These are phyloP conservation scores for Sapayoa aenigma DNA, from an alignment of 2,113 vertebrate species.

Conservation along the genomic window DNA sequence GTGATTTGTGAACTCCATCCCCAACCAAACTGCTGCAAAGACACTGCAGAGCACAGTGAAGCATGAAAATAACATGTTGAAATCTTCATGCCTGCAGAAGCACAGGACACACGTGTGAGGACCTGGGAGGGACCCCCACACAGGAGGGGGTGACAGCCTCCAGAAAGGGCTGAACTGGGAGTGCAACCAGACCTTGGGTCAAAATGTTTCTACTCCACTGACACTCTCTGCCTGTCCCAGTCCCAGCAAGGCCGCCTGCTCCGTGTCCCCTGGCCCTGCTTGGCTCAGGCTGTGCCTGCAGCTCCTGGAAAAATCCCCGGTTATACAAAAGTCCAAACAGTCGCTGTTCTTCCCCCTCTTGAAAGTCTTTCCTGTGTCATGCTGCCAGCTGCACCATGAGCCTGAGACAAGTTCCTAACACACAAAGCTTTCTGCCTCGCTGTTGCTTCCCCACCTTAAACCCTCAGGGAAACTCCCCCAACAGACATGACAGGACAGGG, in stretches of 20 bases:
- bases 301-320: background rate
- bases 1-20: background rate
- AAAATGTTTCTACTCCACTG: background rate
- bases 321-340: background rate
- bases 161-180: background rate
- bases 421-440: background rate
- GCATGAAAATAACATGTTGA: background rate
- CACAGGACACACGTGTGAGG: background rate
- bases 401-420: background rate
- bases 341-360: background rate
- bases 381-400: background rate
- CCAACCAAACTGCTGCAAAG: background rate
- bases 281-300: background rate
- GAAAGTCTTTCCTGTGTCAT: background rate
- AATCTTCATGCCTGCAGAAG: background rate
- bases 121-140: background rate
- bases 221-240: background rate
- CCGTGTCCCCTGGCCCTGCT: fast-evolving
- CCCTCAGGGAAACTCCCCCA: no score
- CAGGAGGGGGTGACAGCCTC: background rate
- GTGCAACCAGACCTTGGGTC: background rate
- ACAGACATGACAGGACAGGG: background rate
- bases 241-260: background rate
- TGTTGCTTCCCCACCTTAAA: background rate
- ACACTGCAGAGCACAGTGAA: background rate